A percentile compares a stretch with the other conserved stretches of the same genome.
Conservation (phyloP, 2,797 vertebrate genomes). For the Momotus momota region DNA sequence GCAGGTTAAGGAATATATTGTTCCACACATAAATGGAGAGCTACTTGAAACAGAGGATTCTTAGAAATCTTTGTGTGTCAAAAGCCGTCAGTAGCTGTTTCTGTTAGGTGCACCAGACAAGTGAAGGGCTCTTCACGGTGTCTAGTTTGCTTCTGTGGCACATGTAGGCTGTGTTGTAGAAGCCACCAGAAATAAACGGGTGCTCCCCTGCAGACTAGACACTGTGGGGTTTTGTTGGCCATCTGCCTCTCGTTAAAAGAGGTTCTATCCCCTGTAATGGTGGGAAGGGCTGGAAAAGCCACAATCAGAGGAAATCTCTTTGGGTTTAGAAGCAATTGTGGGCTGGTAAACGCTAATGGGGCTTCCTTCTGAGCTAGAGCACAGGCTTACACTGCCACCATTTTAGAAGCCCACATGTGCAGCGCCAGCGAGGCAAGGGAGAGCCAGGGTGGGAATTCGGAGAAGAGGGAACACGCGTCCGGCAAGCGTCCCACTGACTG, state of each 20-base stretch:
- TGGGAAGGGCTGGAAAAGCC: neutral
- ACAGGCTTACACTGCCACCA: neutral
- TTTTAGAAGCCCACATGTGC: neutral
- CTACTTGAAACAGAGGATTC: neutral
- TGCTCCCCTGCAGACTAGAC: neutral
- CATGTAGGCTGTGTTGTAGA: fast-evolving
- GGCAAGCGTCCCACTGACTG: neutral
- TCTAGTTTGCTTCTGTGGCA: neutral
- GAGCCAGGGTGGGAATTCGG: neutral
- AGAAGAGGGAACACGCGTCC: neutral
- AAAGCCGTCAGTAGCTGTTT: neutral
- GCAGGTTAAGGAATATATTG: neutral
- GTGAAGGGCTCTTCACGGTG: neutral
- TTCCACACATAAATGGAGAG: neutral
- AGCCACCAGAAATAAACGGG: neutral
- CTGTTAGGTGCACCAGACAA: neutral
- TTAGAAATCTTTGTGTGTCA: neutral
- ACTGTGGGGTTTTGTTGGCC: neutral
- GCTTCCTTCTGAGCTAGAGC: neutral
- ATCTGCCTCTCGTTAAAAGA: neutral
- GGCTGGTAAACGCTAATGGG: neutral
- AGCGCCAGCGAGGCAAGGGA: neutral
- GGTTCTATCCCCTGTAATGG: neutral
- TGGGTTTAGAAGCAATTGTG: neutral
- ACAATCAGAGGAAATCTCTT: neutral